Percentiles rank a stretch among this genome's conserved stretches.
Evolutionary conservation across 2,113 vertebrate species (phyloP).

Genomic region (Upupa epops): DNA sequence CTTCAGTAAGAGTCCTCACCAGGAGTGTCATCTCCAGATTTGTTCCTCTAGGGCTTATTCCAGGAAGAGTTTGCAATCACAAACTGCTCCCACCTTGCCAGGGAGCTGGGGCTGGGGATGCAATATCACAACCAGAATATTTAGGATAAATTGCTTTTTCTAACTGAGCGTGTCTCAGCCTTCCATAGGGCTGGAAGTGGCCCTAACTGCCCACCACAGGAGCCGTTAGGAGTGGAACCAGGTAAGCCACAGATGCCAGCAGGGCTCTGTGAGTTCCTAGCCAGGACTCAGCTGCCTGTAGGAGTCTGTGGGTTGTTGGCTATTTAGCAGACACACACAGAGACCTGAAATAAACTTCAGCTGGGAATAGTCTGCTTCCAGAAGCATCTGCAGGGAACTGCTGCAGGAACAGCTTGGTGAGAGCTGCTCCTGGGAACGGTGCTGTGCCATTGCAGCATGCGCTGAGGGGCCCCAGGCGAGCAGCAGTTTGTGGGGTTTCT

Average conservation of each 20-base stretch:
- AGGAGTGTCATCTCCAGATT: not conserved
- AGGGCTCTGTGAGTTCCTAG: not conserved
- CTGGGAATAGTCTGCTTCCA: conserved; percentile 31
- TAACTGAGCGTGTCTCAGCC: not conserved
- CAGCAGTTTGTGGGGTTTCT: not conserved
- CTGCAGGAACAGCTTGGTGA: conserved; percentile 1
- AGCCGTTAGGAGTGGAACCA: not conserved
- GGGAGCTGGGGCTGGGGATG: not conserved
- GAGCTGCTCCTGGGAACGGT: not conserved
- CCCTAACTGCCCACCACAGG: not conserved
- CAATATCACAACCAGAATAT: not conserved
- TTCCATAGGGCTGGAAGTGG: not conserved
- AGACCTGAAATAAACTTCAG: conserved; percentile 30
- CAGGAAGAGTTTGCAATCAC: not conserved
- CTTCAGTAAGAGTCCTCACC: not conserved
- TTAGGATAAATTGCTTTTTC: not conserved
- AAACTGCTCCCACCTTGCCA: not conserved
- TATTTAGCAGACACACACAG: not conserved
- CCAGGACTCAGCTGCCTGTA: not conserved
- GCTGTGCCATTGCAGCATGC: not conserved
- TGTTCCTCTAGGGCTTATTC: not conserved
- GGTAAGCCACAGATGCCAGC: not conserved
- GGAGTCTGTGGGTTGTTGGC: not conserved
- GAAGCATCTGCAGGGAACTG: conserved; percentile 16
- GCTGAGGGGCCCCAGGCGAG: not conserved